These are phyloP conservation scores for Gouania willdenowi DNA, from an alignment of 2,797 vertebrate species.

Conservation along the genomic window DNA sequence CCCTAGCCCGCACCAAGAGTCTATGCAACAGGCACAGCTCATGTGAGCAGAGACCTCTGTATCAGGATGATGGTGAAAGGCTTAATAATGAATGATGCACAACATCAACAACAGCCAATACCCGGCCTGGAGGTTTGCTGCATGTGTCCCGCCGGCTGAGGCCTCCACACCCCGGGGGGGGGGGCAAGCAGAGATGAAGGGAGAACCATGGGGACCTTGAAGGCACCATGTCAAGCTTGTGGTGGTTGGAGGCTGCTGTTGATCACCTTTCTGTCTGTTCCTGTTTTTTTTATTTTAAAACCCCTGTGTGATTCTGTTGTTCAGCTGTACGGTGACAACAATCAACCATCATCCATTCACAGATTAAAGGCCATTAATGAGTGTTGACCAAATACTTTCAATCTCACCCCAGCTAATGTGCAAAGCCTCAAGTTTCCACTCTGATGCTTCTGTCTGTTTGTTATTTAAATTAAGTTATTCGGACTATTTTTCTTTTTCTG, in stretches of 20 bases:
- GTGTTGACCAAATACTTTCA: constrained; percentile 39
- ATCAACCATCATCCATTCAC: constrained; percentile 21
- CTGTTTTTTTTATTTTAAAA: constrained; percentile 24
- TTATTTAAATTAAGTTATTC: constrained; percentile 84
- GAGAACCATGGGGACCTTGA: constrained; percentile 41
- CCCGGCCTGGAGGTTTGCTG: constrained; percentile 67
- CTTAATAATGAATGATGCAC: constrained; percentile 49
- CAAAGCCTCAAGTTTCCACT: constrained; percentile 47
- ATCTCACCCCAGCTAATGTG: constrained; percentile 14
- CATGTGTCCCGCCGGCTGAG: constrained; percentile 70
- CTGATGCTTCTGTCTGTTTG: constrained; percentile 57
- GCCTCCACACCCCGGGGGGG: constrained; percentile 53
- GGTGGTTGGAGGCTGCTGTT: constrained; percentile 70
- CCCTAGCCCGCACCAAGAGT: constrained; percentile 94
- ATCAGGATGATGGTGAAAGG: constrained; percentile 57
- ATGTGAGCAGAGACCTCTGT: constrained; percentile 82
- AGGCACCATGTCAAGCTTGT: constrained; percentile 56
- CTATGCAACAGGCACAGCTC: constrained; percentile 97
- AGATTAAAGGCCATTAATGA: constrained; percentile 19
- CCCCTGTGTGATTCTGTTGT: constrained; percentile 55
- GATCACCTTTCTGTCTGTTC: constrained; percentile 58
- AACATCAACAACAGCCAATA: constrained; percentile 45
- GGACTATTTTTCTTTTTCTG: constrained; percentile 35
- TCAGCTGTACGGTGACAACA: constrained; percentile 40
- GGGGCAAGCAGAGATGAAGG: constrained; percentile 32